Percentiles rank a stretch among this genome's conserved stretches.
Conservation (phyloP, 2,797 vertebrate genomes). For the Ispidina lecontei region DNA sequence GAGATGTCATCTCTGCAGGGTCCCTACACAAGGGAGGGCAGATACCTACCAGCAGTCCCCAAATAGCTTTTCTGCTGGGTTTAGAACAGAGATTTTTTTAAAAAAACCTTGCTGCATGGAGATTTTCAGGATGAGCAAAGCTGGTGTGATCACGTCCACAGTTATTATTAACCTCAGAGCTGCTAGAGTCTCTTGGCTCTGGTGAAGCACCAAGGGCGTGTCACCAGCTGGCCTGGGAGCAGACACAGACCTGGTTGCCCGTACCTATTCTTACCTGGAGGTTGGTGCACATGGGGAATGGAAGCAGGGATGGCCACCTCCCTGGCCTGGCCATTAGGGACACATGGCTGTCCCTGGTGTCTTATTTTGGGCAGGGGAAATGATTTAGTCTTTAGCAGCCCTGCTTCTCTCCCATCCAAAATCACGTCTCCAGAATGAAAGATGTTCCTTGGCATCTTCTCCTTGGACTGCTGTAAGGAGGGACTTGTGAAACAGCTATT, state of each 20-base stretch:
- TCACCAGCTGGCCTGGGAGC: not conserved
- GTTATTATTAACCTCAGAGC: not conserved
- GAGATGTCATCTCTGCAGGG: accelerated
- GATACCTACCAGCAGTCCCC: not conserved
- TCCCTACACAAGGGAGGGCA: not conserved
- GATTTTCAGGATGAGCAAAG: not conserved
- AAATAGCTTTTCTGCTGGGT: not conserved
- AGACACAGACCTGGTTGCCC: not conserved
- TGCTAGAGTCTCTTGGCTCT: not conserved
- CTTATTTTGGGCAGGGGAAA: not conserved
- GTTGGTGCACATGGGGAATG: accelerated
- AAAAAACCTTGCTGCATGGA: not conserved
- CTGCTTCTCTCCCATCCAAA: not conserved
- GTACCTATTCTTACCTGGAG: not conserved
- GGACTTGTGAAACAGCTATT: not conserved
- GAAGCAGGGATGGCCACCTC: not conserved
- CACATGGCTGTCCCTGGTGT: not conserved
- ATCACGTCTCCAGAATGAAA: not conserved
- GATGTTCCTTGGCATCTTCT: not conserved
- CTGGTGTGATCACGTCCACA: not conserved
- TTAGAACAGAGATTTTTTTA: not conserved
- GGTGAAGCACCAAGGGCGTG: not conserved
- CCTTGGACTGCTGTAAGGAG: not conserved
- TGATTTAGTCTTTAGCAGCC: not conserved
- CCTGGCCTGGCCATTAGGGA: not conserved